Percentiles rank a stretch among this genome's conserved stretches.
Evolutionary conservation across 2,113 vertebrate genomes (phyloP).

Genomic region (Chinchilla lanigera): DNA sequence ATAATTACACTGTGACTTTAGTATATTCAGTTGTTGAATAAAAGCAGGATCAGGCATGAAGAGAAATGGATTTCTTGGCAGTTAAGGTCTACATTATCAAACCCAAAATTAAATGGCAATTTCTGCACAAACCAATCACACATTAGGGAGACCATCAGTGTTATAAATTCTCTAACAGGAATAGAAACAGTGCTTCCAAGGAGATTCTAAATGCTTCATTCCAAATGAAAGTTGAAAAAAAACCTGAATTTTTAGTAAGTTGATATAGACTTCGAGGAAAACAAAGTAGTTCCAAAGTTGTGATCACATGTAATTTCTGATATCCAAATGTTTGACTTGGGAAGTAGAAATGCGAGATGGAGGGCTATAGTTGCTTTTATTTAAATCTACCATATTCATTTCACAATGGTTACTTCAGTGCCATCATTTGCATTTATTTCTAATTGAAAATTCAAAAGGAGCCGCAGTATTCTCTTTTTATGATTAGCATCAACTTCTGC

Average conservation of each 20-base stretch:
- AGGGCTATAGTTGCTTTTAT: not conserved
- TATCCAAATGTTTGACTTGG: not conserved
- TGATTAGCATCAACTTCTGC: not conserved
- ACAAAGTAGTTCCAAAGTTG: constrained; percentile 6
- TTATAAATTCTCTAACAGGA: constrained; percentile 28
- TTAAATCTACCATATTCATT: not conserved
- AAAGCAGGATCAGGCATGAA: constrained; percentile 38
- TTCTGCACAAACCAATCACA: constrained; percentile 32
- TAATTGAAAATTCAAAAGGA: constrained; percentile 38
- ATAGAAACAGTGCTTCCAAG: constrained; percentile 27
- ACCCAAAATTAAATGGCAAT: constrained; percentile 60
- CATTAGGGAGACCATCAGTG: constrained; percentile 25
- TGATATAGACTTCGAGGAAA: not conserved
- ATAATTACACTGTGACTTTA: constrained; percentile 30
- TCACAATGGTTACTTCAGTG: not conserved
- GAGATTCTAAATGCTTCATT: constrained; percentile 21
- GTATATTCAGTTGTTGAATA: constrained; percentile 45
- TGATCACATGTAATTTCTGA: not conserved
- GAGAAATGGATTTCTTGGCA: constrained; percentile 56
- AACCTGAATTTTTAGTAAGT: constrained; percentile 37
- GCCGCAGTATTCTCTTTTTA: not conserved
- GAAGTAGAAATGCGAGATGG: not conserved
- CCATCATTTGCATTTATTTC: not conserved
- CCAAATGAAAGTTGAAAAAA: constrained; percentile 54
- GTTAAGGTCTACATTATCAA: constrained; percentile 36